Evolutionary conservation across 2,797 vertebrate genomes (phyloP).

Genomic region (Aphelocoma californica): DNA sequence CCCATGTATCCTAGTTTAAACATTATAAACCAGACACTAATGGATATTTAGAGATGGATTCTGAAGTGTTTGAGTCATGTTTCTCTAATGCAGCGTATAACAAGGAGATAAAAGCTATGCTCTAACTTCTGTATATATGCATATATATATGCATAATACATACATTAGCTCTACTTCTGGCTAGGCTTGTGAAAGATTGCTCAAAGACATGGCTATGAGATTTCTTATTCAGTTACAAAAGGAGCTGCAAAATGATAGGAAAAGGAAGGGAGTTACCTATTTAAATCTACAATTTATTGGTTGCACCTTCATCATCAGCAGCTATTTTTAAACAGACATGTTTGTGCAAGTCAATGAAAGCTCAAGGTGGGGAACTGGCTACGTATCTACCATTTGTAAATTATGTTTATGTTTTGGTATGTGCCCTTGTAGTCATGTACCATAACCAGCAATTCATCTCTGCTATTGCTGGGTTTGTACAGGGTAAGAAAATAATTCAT

Average conservation of each 20-base stretch:
- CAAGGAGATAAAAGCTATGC: not conserved
- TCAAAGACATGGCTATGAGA: not conserved
- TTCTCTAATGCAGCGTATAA: not conserved
- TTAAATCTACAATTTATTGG: not conserved
- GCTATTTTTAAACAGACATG: not conserved
- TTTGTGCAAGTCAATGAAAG: not conserved
- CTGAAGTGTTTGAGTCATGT: not conserved
- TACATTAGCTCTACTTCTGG: not conserved
- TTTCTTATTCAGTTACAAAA: not conserved
- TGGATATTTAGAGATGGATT: conserved; percentile 19
- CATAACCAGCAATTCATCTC: not conserved
- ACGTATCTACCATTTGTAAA: not conserved
- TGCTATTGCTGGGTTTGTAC: not conserved
- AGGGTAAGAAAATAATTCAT: not conserved
- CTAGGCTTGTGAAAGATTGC: not conserved
- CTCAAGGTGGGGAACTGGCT: not conserved
- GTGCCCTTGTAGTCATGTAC: not conserved
- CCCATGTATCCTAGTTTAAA: conserved; percentile 29
- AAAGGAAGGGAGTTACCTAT: not conserved
- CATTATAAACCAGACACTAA: conserved; percentile 45
- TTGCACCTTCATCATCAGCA: not conserved
- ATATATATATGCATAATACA: not conserved
- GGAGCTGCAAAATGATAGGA: not conserved
- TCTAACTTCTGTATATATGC: not conserved
- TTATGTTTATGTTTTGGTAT: not conserved